Evolutionary conservation across 2,888 invertebrate species (phyloP).

Genomic region (Callyntrura guangdongensis): DNA sequence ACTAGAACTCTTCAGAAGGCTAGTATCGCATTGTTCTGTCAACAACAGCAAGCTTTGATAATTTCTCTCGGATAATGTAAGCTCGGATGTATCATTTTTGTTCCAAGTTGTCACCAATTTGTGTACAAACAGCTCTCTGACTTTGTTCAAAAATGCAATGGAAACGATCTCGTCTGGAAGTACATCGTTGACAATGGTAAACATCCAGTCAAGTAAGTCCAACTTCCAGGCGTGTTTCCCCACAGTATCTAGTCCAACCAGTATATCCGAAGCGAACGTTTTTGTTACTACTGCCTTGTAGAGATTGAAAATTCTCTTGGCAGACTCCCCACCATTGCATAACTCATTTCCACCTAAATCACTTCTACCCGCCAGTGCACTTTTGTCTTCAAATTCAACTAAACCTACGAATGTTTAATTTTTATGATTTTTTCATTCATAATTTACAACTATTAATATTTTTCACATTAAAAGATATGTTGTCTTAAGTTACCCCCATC

Average conservation of each 20-base stretch:
- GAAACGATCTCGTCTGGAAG: slow-evolving; percentile 35
- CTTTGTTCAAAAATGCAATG: slow-evolving; percentile 48
- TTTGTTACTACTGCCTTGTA: slow-evolving; percentile 60
- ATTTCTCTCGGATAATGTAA: neutral
- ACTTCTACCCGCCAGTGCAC: neutral
- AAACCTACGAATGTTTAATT: neutral
- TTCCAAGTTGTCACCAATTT: slow-evolving; percentile 59
- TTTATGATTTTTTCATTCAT: too few relatives aligned
- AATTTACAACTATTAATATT: too few relatives aligned
- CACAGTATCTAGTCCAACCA: slow-evolving; percentile 25
- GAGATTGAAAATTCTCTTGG: slow-evolving; percentile 46
- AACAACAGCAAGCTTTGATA: neutral
- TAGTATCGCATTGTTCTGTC: neutral
- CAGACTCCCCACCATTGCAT: slow-evolving; percentile 30
- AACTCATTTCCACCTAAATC: neutral
- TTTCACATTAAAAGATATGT: neutral
- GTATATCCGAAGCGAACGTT: slow-evolving; percentile 16
- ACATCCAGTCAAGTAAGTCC: slow-evolving; percentile 65
- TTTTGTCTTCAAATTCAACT: neutral
- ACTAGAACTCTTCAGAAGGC: neutral
- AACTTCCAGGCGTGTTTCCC: slow-evolving; percentile 72
- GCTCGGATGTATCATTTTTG: neutral
- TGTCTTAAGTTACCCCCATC: neutral
- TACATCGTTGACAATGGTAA: slow-evolving; percentile 39
- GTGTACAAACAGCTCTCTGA: slow-evolving; percentile 52